A percentile compares a stretch with the other conserved stretches of the same genome.
phyloP scores from a whole-genome alignment of 2,888 invertebrate genomes.

The Lissonota sp. region DNA sequence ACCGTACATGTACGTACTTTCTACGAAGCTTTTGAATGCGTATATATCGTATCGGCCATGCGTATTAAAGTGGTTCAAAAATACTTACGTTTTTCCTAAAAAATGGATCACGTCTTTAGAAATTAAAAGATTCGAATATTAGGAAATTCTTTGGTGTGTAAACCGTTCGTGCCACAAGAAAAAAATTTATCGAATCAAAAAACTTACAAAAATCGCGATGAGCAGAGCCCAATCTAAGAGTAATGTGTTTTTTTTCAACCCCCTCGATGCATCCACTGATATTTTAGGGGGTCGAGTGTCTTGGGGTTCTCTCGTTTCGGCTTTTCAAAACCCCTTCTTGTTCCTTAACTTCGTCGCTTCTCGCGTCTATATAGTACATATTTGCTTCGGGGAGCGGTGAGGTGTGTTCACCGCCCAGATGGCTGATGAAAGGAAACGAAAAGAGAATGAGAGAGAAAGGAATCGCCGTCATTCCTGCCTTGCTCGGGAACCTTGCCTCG shows the following conservation, averaged over 20 bases:
- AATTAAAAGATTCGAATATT: too few relatives aligned
- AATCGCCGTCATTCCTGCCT: constrained; percentile 25
- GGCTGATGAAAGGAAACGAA: constrained; percentile 53
- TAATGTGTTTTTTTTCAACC: background rate
- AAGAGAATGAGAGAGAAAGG: constrained; percentile 53
- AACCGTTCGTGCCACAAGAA: too few relatives aligned
- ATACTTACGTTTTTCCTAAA: too few relatives aligned
- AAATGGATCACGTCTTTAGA: too few relatives aligned
- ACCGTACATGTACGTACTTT: background rate
- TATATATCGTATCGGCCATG: background rate
- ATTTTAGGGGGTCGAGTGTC: constrained; percentile 22
- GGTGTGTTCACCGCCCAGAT: constrained; percentile 42
- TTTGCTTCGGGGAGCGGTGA: constrained; percentile 34
- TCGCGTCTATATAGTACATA: background rate
- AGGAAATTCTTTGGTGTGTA: too few relatives aligned
- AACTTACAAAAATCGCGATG: too few relatives aligned
- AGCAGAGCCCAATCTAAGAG: background rate
- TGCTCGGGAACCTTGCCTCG: background rate
- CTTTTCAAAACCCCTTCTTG: constrained; percentile 27
- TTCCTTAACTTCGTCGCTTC: constrained; percentile 17
- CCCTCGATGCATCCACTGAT: too few relatives aligned
- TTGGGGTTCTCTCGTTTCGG: constrained; percentile 50
- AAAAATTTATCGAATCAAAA: too few relatives aligned
- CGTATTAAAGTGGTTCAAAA: background rate
- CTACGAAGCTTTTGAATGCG: background rate